A percentile compares a stretch with the other conserved stretches of the same genome.
Conservation (phyloP, 2,888 invertebrate species). For the Lycophotia porphyrea region DNA sequence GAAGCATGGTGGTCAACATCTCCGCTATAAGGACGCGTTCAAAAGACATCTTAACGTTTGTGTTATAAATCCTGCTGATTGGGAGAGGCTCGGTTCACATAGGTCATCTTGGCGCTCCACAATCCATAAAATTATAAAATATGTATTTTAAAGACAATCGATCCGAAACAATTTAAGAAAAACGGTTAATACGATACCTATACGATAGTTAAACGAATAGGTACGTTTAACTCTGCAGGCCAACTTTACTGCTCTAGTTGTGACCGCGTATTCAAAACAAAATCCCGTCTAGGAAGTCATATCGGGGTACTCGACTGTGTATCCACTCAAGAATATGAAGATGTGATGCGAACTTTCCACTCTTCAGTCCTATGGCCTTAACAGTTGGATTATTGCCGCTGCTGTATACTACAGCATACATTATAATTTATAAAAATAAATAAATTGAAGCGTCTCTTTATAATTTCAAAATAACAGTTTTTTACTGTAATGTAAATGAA, state of each 20-base stretch:
- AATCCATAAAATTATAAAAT: not conserved
- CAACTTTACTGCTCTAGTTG: not conserved
- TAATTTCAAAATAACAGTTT: no score
- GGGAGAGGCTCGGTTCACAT: not conserved
- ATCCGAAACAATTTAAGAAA: not conserved
- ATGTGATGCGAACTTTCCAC: no score
- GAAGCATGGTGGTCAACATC: not conserved
- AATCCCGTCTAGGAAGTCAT: not conserved
- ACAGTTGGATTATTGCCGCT: no score
- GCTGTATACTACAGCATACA: no score
- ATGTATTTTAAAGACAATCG: not conserved
- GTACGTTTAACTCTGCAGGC: no score
- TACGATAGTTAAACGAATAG: no score
- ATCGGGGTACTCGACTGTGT: not conserved
- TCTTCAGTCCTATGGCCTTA: not conserved
- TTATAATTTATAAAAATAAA: no score
- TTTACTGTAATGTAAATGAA: no score
- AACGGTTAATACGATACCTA: not conserved
- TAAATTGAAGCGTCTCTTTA: no score
- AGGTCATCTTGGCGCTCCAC: not conserved
- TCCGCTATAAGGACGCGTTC: not conserved
- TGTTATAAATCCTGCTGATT: not conserved
- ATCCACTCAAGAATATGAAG: no score
- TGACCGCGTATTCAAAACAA: not conserved
- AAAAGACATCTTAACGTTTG: not conserved